Base-by-base conservation (phyloP, 2,888 invertebrate species). In the Micoletzkya japonica region DNA sequence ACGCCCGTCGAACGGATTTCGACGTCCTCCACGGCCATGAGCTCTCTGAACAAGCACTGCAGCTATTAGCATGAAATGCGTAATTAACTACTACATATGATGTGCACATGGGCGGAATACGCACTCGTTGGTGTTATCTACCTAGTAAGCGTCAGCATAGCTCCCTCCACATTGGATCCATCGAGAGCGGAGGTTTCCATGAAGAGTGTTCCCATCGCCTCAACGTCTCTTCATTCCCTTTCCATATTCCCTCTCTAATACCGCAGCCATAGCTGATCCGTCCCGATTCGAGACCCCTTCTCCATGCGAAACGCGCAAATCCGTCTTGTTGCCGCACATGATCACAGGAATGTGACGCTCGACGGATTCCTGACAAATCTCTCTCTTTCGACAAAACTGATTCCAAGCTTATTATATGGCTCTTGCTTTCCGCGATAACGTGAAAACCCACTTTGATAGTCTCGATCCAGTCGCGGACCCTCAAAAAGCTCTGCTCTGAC, bases 271-370 rank as follows among this genome's bases (percentile, higher is more conserved):
- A 6, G 75, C 70, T 6, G 75, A 73, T 30, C 80, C 80, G 56
- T 79, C 77, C 2, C 70, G 59, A 24, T 68, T 76, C 6, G 76
- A 61, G 1, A 81, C 77, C 1, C 73, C 71, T 2, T 63, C 83
- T 72, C 78, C 68, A 4, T 58, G 58, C 2, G 44, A 57, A 10
- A 49, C 14, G 72, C 90, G 81, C 70, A 89, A 79, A 82, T 90
- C 90, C 4, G 87, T 87, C 84, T 90, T 90, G 82, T 90, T 90
- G 26, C 87, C 90, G 71, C 89, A 89, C n/a, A 90, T 81, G 85
- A 90, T 88, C 39, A 90, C 87, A 0, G 90, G 90, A 66, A 90
- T 86, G 70, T 87, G 86, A 74, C 88, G 87, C 71, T 87, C 86
- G 3, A 89, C 87, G 2, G 88, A 87, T 74, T 89, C 89, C 89